Conservation (phyloP, 1,140 invertebrate species). For the Calliopsis andreniformis region DNA sequence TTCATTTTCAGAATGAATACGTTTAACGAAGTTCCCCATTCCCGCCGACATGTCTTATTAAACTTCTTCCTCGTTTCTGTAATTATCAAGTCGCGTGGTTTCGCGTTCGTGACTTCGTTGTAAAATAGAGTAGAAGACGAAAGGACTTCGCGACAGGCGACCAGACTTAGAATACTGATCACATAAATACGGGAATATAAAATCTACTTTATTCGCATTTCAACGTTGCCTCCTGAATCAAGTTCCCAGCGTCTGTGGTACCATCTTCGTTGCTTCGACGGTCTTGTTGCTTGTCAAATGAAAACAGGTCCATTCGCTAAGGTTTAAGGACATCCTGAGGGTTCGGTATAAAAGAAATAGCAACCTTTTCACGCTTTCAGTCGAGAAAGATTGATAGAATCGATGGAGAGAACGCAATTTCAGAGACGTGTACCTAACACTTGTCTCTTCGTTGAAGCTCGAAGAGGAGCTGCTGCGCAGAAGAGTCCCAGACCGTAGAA, state of each 20-base stretch:
- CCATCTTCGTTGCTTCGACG: too few species aligned
- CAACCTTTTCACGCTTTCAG: neutral
- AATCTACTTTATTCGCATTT: conserved; percentile 20
- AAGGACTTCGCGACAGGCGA: neutral
- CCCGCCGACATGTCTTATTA: rapidly evolving
- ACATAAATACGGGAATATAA: conserved; percentile 24
- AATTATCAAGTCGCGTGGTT: too few species aligned
- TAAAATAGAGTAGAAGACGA: neutral
- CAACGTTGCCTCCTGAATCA: conserved; percentile 5
- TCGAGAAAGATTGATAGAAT: too few species aligned
- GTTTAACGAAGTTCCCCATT: neutral
- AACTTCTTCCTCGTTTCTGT: neutral
- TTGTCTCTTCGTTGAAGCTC: neutral
- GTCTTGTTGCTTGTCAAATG: too few species aligned
- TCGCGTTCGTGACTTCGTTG: too few species aligned
- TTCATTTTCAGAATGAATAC: neutral
- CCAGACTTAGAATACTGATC: conserved; percentile 30
- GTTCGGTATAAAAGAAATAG: neutral
- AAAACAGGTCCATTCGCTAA: too few species aligned
- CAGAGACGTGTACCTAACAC: neutral
- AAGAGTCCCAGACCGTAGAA: neutral
- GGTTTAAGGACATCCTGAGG: too few species aligned
- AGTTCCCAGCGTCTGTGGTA: too few species aligned
- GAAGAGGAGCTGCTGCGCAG: neutral
- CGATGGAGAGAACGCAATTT: neutral